phyloP scores from a whole-genome alignment of 2,888 invertebrate species.

The Agrypnus murinus region DNA sequence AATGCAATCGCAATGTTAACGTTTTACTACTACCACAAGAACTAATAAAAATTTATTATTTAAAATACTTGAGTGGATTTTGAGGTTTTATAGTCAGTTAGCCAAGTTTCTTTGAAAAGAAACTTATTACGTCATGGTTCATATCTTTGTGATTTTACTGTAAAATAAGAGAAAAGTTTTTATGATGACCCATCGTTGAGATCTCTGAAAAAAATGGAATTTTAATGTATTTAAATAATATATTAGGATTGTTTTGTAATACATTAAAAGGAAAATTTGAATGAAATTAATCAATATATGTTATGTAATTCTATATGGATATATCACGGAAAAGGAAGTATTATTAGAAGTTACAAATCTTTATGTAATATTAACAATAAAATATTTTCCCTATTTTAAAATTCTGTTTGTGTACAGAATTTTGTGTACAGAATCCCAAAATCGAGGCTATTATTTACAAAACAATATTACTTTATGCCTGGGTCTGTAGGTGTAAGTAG shows the following conservation, averaged over 20 bases:
- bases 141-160: neutral
- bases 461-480: slow-evolving; percentile 28
- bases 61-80: neutral
- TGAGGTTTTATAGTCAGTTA: slow-evolving; percentile 1
- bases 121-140: no score
- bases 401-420: neutral
- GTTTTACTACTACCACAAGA: slow-evolving; percentile 5
- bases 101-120: neutral
- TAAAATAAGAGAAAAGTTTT: neutral
- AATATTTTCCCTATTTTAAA: neutral
- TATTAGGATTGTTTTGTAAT: no score
- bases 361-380: neutral
- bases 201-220: no score
- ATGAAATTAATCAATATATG: no score
- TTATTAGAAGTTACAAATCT: neutral
- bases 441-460: slow-evolving; percentile 22
- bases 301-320: no score
- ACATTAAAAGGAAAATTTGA: no score
- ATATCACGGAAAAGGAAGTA: slow-evolving; percentile 4
- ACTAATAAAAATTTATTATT: neutral
- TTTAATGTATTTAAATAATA: no score
- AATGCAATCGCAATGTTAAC: neutral
- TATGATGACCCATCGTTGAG: no score
- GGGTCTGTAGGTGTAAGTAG: slow-evolving; percentile 43
- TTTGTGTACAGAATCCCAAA: neutral